Evolutionary conservation across 2,113 vertebrate genomes (phyloP).

Genomic region (Heloderma charlesbogerti): DNA sequence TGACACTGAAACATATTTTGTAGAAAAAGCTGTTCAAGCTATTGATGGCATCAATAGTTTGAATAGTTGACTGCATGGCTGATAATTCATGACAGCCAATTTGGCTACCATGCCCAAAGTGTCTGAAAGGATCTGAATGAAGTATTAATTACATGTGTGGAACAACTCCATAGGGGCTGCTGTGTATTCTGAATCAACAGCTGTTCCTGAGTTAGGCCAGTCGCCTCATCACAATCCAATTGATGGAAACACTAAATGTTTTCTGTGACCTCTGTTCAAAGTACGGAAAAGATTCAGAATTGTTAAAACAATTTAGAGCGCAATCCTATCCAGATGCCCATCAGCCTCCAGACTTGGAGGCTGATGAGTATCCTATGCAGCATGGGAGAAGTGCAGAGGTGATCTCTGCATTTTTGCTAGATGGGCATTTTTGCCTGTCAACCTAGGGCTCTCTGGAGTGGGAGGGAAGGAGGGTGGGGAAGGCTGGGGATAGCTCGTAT

Average conservation of each 20-base stretch:
- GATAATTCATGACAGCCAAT: neutral
- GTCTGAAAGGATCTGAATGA: neutral
- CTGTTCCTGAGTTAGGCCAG: neutral
- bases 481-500: no score
- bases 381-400: no score
- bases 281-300: neutral
- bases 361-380: no score
- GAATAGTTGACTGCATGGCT: neutral
- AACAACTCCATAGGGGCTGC: neutral
- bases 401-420: no score
- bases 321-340: no score
- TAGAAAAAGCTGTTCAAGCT: neutral
- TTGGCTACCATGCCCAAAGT: neutral
- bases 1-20: neutral
- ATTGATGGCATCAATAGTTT: no score
- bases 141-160: neutral
- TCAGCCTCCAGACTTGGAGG: no score
- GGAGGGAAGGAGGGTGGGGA: no score
- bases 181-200: neutral
- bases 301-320: neutral
- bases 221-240: neutral
- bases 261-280: neutral
- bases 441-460: no score
- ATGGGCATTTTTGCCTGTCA: no score
- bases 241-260: neutral